phyloP scores from a whole-genome alignment of 2,113 vertebrate genomes.

The Rhineura floridana region DNA sequence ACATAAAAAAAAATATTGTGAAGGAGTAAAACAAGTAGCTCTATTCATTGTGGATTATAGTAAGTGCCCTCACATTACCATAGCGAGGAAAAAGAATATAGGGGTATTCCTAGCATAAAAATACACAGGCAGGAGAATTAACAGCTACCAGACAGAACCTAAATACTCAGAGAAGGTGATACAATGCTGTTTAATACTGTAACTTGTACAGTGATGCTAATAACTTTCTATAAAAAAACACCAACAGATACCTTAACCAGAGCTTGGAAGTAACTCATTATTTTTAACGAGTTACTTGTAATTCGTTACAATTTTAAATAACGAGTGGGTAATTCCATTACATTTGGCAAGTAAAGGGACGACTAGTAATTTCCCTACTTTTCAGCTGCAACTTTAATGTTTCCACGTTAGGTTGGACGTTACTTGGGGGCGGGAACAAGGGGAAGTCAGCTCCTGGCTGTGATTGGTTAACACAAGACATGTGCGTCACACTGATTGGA shows the following conservation, averaged over 20 bases:
- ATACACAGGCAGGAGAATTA: not conserved
- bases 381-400: too few relatives aligned
- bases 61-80: constrained; percentile 19
- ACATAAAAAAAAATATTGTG: not conserved
- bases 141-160: not conserved
- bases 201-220: not conserved
- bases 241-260: not conserved
- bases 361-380: too few relatives aligned
- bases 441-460: too few relatives aligned
- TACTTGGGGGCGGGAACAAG: too few relatives aligned
- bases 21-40: constrained; percentile 52
- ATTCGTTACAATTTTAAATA: too few relatives aligned
- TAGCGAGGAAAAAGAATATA: constrained; percentile 4
- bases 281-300: too few relatives aligned
- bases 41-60: constrained; percentile 37
- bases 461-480: too few relatives aligned
- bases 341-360: too few relatives aligned
- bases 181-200: not conserved
- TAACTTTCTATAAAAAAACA: not conserved
- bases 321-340: too few relatives aligned
- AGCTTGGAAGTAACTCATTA: too few relatives aligned
- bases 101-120: not conserved
- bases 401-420: too few relatives aligned
- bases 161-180: not conserved
- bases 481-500: too few relatives aligned